phyloP scores from a whole-genome alignment of 2,113 vertebrate species.

The Epinephelus fuscoguttatus region DNA sequence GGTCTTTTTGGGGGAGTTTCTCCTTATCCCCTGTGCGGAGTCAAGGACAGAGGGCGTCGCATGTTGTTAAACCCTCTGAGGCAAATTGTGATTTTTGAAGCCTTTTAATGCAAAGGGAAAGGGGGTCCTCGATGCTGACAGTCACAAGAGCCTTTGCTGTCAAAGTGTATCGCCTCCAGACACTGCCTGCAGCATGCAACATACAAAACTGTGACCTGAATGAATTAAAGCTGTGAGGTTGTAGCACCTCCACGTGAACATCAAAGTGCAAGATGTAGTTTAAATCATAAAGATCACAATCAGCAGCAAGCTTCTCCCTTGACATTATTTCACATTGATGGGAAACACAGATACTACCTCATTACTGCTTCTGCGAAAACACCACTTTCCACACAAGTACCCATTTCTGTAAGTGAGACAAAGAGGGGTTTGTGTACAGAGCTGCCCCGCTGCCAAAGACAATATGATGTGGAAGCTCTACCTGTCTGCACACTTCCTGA shows the following conservation, averaged over 20 bases:
- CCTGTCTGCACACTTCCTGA: constrained; percentile 77
- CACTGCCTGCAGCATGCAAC: background rate
- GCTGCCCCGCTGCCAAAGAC: constrained; percentile 70
- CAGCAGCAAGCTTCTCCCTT: constrained; percentile 15
- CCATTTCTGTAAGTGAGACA: constrained; percentile 68
- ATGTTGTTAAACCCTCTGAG: too few relatives aligned
- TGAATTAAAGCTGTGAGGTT: background rate
- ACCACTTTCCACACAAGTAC: constrained; percentile 49
- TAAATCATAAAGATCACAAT: constrained; percentile 39
- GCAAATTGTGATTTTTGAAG: too few relatives aligned
- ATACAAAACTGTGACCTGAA: background rate
- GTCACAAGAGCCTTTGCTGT: constrained; percentile 1
- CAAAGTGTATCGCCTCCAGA: background rate
- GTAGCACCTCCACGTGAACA: background rate
- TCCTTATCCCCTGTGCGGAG: too few relatives aligned
- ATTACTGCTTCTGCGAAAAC: constrained; percentile 57
- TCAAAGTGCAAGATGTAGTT: background rate
- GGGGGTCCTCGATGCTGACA: too few relatives aligned
- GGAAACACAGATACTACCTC: constrained; percentile 64
- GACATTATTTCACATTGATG: constrained; percentile 47
- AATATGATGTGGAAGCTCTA: constrained; percentile 74
- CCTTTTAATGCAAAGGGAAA: too few relatives aligned
- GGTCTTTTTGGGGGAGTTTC: too few relatives aligned
- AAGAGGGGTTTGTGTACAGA: constrained; percentile 72
- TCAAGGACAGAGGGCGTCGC: too few relatives aligned